These are phyloP conservation scores for Apotomis capreana DNA, from an alignment of 2,888 invertebrate species.

Conservation along the genomic window DNA sequence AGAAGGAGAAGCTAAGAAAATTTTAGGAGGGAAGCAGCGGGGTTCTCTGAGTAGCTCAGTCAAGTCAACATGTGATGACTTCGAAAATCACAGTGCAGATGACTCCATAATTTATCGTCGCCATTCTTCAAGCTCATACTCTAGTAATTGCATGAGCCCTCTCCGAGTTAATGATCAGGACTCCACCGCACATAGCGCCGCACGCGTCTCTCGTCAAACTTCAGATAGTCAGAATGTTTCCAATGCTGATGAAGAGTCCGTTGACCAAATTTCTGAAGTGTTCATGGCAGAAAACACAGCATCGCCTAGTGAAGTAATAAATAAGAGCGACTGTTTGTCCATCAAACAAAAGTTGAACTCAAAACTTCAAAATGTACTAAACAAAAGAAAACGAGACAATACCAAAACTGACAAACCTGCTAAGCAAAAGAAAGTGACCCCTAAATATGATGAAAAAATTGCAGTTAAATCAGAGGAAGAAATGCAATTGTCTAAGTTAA, in stretches of 20 bases:
- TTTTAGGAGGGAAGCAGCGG: slow-evolving; percentile 68
- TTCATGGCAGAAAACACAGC: slow-evolving; percentile 57
- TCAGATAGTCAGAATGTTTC: slow-evolving; percentile 47
- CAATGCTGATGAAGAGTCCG: slow-evolving; percentile 39
- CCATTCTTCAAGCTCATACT: slow-evolving; percentile 92
- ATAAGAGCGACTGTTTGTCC: slow-evolving; percentile 74
- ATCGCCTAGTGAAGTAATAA: slow-evolving; percentile 63
- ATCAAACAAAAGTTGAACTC: slow-evolving; percentile 77
- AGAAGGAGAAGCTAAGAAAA: slow-evolving; percentile 69
- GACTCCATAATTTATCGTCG: slow-evolving; percentile 91
- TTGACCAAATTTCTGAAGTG: slow-evolving; percentile 45
- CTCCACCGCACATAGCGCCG: slow-evolving; percentile 49
- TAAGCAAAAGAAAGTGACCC: slow-evolving; percentile 64
- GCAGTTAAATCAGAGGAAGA: slow-evolving; percentile 45
- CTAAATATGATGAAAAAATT: slow-evolving; percentile 51
- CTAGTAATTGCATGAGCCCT: slow-evolving; percentile 87
- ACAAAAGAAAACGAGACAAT: slow-evolving; percentile 73
- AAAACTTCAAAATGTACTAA: slow-evolving; percentile 73
- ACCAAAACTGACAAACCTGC: slow-evolving; percentile 65
- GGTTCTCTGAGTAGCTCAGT: slow-evolving; percentile 70
- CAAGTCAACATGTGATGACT: slow-evolving; percentile 84
- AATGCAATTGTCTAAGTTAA: slow-evolving; percentile 49
- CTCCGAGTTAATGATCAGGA: slow-evolving; percentile 83
- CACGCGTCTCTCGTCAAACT: slow-evolving; percentile 49
- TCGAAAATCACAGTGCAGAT: slow-evolving; percentile 86